Conservation (phyloP, 1,140 invertebrate species). For the Melipona quadrifasciata region DNA sequence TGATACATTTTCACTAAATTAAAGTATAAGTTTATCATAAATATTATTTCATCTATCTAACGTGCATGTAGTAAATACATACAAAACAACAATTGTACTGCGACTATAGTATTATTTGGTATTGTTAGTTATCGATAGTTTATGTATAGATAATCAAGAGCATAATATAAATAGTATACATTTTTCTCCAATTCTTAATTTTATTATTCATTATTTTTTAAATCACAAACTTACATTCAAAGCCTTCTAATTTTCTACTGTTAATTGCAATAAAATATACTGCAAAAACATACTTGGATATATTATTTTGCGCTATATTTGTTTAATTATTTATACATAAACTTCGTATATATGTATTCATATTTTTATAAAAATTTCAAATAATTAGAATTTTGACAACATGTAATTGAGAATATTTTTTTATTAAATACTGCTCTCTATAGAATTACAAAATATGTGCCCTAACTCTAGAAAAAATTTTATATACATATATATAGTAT, state of each 20-base stretch:
- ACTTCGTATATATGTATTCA: neutral
- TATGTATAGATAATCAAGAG: neutral
- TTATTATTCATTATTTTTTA: neutral
- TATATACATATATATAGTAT: too few species aligned
- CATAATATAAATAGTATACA: neutral
- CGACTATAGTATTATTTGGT: too few species aligned
- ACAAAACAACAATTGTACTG: neutral
- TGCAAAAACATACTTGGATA: neutral
- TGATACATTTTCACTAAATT: constrained; percentile 28
- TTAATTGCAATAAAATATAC: neutral
- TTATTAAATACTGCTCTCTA: constrained; percentile 10
- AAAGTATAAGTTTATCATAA: neutral
- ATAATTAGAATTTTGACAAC: neutral
- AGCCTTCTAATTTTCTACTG: neutral
- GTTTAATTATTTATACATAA: neutral
- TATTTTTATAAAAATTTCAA: neutral
- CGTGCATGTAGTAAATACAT: neutral
- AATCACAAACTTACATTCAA: neutral
- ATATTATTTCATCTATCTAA: constrained; percentile 16
- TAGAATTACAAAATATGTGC: neutral
- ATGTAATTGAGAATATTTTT: neutral
- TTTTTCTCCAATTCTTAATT: neutral
- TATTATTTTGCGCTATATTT: neutral
- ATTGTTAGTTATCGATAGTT: constrained; percentile 2
- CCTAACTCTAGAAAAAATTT: neutral